Percentiles rank a stretch among this genome's conserved stretches.
Conservation (phyloP, 2,888 invertebrate genomes). For the Heliconius aoede region DNA sequence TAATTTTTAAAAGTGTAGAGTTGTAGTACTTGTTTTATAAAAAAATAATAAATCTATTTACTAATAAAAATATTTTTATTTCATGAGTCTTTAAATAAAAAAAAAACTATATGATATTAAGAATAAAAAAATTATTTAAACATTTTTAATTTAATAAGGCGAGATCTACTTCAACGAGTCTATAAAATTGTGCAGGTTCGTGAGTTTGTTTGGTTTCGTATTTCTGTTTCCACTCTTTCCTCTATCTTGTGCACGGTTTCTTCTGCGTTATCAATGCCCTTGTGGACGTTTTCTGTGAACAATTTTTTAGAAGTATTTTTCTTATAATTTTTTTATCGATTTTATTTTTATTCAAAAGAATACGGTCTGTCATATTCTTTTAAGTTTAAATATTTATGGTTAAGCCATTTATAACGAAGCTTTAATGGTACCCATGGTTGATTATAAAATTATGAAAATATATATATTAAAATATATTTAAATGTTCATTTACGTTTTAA, state of each 20-base stretch:
- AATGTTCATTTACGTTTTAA: too few relatives aligned
- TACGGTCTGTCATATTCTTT: neutral
- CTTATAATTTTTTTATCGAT: neutral
- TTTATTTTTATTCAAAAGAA: neutral
- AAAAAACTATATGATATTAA: constrained; percentile 29
- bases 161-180: constrained; percentile 51
- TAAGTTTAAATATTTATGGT: too few relatives aligned
- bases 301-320: constrained; percentile 4
- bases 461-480: too few relatives aligned
- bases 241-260: constrained; percentile 74
- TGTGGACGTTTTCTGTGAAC: constrained; percentile 73
- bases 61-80: neutral
- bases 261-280: constrained; percentile 71
- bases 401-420: too few relatives aligned
- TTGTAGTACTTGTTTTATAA: too few relatives aligned
- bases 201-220: constrained; percentile 78
- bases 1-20: too few relatives aligned
- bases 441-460: too few relatives aligned
- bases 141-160: constrained; percentile 54
- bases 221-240: constrained; percentile 75
- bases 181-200: constrained; percentile 79
- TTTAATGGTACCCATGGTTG: too few relatives aligned
- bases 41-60: too few relatives aligned
- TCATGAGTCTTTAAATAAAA: neutral
- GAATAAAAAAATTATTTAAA: constrained; percentile 23